Evolutionary conservation across 1,140 invertebrate genomes (phyloP), one percentile per base, ranked within the genome.

Genomic region (Adoxophyes honmai): DNA sequence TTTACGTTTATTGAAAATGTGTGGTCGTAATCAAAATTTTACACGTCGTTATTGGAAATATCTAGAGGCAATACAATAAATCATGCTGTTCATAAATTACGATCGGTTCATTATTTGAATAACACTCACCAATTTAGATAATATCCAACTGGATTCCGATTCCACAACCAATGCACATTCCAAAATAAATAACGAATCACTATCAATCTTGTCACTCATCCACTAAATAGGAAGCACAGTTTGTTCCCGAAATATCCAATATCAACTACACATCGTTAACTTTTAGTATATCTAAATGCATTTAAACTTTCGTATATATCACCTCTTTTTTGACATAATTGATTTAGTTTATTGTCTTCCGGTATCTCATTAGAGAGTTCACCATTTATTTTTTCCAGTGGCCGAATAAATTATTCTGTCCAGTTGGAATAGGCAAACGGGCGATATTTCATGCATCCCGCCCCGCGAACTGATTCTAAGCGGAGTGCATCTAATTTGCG

Each of bases 401-500:
- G 34, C 33, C 56, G 48, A 61, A 54, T 62, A 60, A 66, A 70
- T 59, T 65, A 62, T 62, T 74, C 66, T 65, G 64, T 76, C 65
- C 68, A 69, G 62, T 73, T 67, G 74, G 67, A 64, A 70, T 64
- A 72, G 74, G 73, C 69, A 80, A 79, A 77, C 71, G 59, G 70
- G 60, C 63, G 63, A 80, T 80, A 75, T 79, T 86, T 86, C 83
- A 86, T 83, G 78, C 80, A 86, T 80, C 61, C 66, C 73, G 62
- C 73, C 78, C 81, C 81, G 79, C 63, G 70, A 69, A 76, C 63
- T 69, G 67, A 81, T 78, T 81, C 72, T 62, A 61, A 79, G 78
- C 76, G 67, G 62, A 73, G 66, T 78, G 74, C 59, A 71, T 78
- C 79, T 84, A 88, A 88, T 88, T 84, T 75, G 65, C 61, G 75